Conservation (phyloP, 2,888 invertebrate species). For the Protophormia terraenovae region DNA sequence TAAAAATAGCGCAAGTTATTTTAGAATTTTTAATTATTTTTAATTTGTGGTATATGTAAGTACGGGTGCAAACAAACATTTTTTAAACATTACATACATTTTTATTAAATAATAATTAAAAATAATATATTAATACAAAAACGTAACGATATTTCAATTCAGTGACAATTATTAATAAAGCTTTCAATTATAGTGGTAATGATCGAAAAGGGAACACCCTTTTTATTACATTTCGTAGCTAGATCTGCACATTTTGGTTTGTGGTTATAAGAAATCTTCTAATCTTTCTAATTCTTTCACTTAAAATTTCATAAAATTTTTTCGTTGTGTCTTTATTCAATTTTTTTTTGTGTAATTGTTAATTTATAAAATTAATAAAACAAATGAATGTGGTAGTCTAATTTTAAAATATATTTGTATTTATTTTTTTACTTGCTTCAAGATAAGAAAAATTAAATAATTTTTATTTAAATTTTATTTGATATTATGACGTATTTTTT, state of each 20-base stretch:
- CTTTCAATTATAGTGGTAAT: too few relatives aligned
- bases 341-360: too few relatives aligned
- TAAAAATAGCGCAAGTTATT: constrained; percentile 52
- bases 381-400: neutral
- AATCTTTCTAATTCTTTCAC: too few relatives aligned
- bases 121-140: neutral
- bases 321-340: too few relatives aligned
- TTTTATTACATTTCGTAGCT: neutral
- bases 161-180: too few relatives aligned
- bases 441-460: neutral
- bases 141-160: neutral
- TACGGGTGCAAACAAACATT: neutral
- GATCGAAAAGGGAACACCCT: too few relatives aligned
- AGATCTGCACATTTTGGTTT: too few relatives aligned
- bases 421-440: too few relatives aligned
- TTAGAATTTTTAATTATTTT: constrained; percentile 15
- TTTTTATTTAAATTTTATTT: neutral
- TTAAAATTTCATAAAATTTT: too few relatives aligned
- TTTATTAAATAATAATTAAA: constrained; percentile 37
- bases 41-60: constrained; percentile 12
- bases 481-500: neutral
- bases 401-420: neutral
- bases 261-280: too few relatives aligned
- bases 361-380: neutral
- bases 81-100: constrained; percentile 32